Evolutionary conservation across 2,113 vertebrate species (phyloP).

Genomic region (Pelecanus crispus): DNA sequence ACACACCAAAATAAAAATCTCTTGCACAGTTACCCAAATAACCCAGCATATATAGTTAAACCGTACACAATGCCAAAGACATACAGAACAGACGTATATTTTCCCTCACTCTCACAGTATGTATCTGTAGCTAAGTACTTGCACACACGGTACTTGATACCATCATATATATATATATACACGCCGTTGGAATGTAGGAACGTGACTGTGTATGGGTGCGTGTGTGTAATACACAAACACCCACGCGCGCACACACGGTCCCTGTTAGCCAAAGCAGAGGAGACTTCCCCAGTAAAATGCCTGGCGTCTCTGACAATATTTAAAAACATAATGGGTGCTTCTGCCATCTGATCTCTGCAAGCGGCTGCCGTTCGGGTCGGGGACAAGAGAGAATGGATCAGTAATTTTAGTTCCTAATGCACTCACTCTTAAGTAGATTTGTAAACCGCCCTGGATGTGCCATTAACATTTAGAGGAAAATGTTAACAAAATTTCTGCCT

Average conservation of each 20-base stretch:
- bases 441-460: constrained; percentile 71
- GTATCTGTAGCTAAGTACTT: not conserved
- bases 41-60: not conserved
- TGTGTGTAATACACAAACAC: not conserved
- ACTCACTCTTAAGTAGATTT: constrained; percentile 73
- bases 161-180: not conserved
- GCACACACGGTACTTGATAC: not conserved
- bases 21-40: not conserved
- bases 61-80: not conserved
- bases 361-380: constrained; percentile 61
- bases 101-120: not conserved
- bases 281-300: constrained; percentile 59
- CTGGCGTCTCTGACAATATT: constrained; percentile 64
- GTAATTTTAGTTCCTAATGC: constrained; percentile 76
- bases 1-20: not conserved
- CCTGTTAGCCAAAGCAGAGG: constrained; percentile 9
- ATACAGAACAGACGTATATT: accelerated
- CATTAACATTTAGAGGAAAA: constrained; percentile 76
- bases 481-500: constrained; percentile 72
- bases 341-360: constrained; percentile 65
- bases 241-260: not conserved
- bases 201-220: accelerated
- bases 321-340: constrained; percentile 69
- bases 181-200: not conserved
- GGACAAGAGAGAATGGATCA: constrained; percentile 59